phyloP scores from a whole-genome alignment of 2,888 invertebrate species.

The Aleiodes alternator region DNA sequence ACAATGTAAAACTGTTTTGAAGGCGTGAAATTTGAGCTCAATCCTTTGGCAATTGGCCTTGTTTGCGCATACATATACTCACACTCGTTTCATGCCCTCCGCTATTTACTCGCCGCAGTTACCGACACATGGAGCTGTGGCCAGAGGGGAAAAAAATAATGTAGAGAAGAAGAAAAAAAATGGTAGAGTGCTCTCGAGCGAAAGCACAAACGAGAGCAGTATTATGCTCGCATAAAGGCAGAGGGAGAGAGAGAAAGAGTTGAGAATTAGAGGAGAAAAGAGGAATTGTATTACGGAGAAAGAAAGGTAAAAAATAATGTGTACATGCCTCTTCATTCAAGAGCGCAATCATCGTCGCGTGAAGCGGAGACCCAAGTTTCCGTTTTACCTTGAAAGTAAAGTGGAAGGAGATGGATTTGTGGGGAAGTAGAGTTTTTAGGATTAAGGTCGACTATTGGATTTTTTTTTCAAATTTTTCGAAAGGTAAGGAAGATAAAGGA shows the following conservation, averaged over 20 bases:
- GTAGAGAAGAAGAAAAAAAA: slow-evolving; percentile 29
- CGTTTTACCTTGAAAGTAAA: slow-evolving; percentile 20
- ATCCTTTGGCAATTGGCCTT: slow-evolving; percentile 22
- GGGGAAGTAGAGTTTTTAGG: too few relatives aligned
- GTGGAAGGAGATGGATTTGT: background rate
- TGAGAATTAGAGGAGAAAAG: slow-evolving; percentile 29
- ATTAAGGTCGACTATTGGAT: too few relatives aligned
- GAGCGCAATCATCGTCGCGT: slow-evolving; percentile 53
- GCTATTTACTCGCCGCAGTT: slow-evolving; percentile 8
- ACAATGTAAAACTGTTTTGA: background rate
- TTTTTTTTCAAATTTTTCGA: too few relatives aligned
- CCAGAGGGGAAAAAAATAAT: slow-evolving; percentile 5
- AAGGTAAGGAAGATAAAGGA: too few relatives aligned
- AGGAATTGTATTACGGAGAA: slow-evolving; percentile 16
- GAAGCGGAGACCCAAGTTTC: slow-evolving; percentile 14
- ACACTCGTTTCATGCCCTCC: background rate
- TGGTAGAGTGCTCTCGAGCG: slow-evolving; percentile 50
- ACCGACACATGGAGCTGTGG: background rate
- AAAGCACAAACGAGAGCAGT: slow-evolving; percentile 56
- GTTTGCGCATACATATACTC: background rate
- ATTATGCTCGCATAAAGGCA: slow-evolving; percentile 54
- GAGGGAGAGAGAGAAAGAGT: background rate
- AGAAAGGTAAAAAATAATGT: slow-evolving; percentile 16
- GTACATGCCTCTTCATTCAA: slow-evolving; percentile 45
- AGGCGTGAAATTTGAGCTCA: slow-evolving; percentile 22